A percentile compares a stretch with the other conserved stretches of the same genome.
These are phyloP conservation scores for Rhinopomastus cyanomelas DNA, from an alignment of 2,113 vertebrate genomes.

Conservation along the genomic window DNA sequence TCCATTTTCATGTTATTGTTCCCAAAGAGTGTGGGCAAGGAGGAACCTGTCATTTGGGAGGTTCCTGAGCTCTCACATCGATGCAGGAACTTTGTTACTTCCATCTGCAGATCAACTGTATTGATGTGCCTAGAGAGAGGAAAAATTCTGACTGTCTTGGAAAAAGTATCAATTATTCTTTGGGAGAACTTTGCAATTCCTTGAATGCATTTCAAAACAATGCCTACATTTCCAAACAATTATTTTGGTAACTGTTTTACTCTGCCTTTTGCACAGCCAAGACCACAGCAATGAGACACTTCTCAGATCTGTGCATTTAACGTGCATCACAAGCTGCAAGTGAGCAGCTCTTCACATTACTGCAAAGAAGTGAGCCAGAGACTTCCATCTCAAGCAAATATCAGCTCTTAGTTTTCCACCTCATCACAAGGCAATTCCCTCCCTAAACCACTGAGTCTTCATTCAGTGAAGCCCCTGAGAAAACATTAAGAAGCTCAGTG, in stretches of 20 bases:
- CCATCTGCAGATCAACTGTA: slow-evolving; percentile 95
- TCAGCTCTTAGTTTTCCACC: neutral
- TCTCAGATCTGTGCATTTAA: neutral
- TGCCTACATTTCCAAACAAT: neutral
- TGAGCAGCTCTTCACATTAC: neutral
- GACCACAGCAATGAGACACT: neutral
- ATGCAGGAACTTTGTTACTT: slow-evolving; percentile 94
- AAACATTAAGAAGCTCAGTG: neutral
- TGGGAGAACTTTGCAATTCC: neutral
- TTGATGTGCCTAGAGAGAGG: slow-evolving; percentile 86
- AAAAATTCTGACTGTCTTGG: neutral
- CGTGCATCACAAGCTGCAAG: neutral
- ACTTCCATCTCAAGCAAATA: neutral
- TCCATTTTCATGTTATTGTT: slow-evolving; percentile 90
- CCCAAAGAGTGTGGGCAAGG: slow-evolving; percentile 90
- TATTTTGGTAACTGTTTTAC: neutral
- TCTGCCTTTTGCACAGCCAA: neutral
- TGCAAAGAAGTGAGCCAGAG: neutral
- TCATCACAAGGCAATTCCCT: neutral
- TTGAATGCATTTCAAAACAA: neutral
- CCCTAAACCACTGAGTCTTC: neutral
- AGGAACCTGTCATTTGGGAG: slow-evolving; percentile 60
- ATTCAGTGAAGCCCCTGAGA: neutral
- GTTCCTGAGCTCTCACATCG: slow-evolving; percentile 84
- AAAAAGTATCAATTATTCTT: neutral